These are phyloP conservation scores for Malurus alboscapulatus DNA, from an alignment of 2,113 vertebrate species.

Conservation along the genomic window DNA sequence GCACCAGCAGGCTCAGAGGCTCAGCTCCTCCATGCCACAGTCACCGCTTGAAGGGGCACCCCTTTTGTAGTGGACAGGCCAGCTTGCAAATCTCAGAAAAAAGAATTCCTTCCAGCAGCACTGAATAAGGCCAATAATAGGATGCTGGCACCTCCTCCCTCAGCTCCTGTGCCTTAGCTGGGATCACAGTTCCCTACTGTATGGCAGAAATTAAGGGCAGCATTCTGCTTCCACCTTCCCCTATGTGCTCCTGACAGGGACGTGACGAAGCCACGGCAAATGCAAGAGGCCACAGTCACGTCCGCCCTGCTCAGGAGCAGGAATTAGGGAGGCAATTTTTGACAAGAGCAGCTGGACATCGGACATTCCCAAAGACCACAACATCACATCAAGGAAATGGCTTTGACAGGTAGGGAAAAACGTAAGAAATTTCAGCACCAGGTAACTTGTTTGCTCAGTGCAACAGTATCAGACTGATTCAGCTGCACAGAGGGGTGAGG, in stretches of 20 bases:
- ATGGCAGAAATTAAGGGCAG: background rate
- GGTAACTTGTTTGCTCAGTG: background rate
- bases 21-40: background rate
- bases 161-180: rapidly evolving
- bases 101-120: background rate
- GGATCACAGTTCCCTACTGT: rapidly evolving
- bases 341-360: background rate
- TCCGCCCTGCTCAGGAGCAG: background rate
- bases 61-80: background rate
- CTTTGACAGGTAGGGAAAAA: background rate
- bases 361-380: background rate
- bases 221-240: background rate
- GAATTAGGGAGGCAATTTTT: background rate
- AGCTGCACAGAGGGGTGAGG: background rate
- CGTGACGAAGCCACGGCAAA: rapidly evolving
- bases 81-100: background rate
- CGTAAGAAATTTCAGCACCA: background rate
- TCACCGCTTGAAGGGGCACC: background rate
- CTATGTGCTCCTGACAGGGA: rapidly evolving
- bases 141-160: background rate
- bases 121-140: rapidly evolving
- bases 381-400: rapidly evolving
- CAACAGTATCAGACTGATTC: background rate
- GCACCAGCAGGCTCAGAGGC: rapidly evolving
- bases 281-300: background rate